phyloP scores from a whole-genome alignment of 2,888 invertebrate genomes.

The Luperina nickerlii region DNA sequence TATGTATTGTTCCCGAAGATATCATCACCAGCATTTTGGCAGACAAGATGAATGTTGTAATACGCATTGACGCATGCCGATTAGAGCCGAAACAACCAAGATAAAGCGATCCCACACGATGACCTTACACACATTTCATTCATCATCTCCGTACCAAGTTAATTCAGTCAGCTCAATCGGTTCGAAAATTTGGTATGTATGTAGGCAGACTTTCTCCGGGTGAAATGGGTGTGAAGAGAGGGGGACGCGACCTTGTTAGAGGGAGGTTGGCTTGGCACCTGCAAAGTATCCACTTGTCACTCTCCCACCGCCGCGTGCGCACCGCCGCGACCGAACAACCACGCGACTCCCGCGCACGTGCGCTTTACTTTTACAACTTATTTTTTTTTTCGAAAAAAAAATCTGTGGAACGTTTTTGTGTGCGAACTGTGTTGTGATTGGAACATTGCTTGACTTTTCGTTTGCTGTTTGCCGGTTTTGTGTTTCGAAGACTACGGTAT shows the following conservation, averaged over 20 bases:
- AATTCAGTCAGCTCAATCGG: constrained; percentile 84
- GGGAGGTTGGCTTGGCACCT: constrained; percentile 87
- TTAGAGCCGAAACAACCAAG: constrained; percentile 50
- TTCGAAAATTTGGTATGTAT: constrained; percentile 90
- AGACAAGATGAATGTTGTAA: constrained; percentile 43
- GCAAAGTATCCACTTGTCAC: constrained; percentile 87
- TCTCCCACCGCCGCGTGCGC: constrained; percentile 84
- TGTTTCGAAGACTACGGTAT: constrained; percentile 78
- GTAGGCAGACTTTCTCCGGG: constrained; percentile 90
- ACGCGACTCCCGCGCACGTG: constrained; percentile 81
- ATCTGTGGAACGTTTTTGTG: constrained; percentile 77
- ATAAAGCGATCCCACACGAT: constrained; percentile 66
- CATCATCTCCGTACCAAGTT: constrained; percentile 76
- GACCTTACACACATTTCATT: constrained; percentile 77
- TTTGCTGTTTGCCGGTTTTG: constrained; percentile 71
- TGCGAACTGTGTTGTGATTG: constrained; percentile 83
- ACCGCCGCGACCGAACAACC: constrained; percentile 80
- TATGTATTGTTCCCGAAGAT: constrained; percentile 3
- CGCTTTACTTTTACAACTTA: constrained; percentile 61
- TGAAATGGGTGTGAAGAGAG: constrained; percentile 85
- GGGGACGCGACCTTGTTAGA: constrained; percentile 89
- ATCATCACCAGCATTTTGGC: constrained; percentile 5
- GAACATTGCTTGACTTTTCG: constrained; percentile 71
- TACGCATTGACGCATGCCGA: constrained; percentile 28
- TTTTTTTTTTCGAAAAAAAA: constrained; percentile 59